A percentile compares a stretch with the other conserved stretches of the same genome.
phyloP scores from a whole-genome alignment of 2,888 invertebrate genomes.

The Lymantria dispar region DNA sequence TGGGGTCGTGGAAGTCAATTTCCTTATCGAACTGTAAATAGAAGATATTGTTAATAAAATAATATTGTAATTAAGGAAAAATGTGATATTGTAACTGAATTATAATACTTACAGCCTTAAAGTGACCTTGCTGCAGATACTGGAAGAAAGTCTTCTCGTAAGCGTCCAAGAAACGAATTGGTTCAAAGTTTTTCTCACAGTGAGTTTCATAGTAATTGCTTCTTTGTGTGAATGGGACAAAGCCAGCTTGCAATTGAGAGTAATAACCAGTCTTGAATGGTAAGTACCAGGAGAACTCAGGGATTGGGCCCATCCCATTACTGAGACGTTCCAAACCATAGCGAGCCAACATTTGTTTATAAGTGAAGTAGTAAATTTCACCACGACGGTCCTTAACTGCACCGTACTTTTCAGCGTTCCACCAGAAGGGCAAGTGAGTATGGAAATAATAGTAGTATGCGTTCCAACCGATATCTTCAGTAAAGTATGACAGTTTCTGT shows the following conservation, averaged over 20 bases:
- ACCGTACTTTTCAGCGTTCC: slow-evolving; percentile 76
- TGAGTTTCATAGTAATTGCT: slow-evolving; percentile 83
- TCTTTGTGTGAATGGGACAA: slow-evolving; percentile 80
- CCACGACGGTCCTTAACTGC: slow-evolving; percentile 82
- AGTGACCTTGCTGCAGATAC: slow-evolving; percentile 78
- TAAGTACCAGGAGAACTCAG: slow-evolving; percentile 84
- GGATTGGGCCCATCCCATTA: slow-evolving; percentile 83
- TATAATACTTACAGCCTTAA: slow-evolving; percentile 76
- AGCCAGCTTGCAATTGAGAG: slow-evolving; percentile 36
- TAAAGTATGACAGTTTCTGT: slow-evolving; percentile 85
- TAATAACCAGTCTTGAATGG: slow-evolving; percentile 71
- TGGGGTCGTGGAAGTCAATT: slow-evolving; percentile 53
- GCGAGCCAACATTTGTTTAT: slow-evolving; percentile 86
- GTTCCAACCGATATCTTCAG: slow-evolving; percentile 87
- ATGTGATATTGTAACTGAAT: neutral
- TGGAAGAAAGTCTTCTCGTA: slow-evolving; percentile 81
- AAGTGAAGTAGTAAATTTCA: slow-evolving; percentile 84
- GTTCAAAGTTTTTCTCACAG: slow-evolving; percentile 70
- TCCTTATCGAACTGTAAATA: slow-evolving; percentile 59
- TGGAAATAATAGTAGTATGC: slow-evolving; percentile 86
- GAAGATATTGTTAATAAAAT: neutral
- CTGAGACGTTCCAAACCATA: slow-evolving; percentile 87
- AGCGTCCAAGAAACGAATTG: slow-evolving; percentile 79
- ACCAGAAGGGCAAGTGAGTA: slow-evolving; percentile 84
- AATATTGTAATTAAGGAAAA: neutral